phyloP scores from a whole-genome alignment of 2,113 vertebrate genomes.

The Erpornis zantholeuca region DNA sequence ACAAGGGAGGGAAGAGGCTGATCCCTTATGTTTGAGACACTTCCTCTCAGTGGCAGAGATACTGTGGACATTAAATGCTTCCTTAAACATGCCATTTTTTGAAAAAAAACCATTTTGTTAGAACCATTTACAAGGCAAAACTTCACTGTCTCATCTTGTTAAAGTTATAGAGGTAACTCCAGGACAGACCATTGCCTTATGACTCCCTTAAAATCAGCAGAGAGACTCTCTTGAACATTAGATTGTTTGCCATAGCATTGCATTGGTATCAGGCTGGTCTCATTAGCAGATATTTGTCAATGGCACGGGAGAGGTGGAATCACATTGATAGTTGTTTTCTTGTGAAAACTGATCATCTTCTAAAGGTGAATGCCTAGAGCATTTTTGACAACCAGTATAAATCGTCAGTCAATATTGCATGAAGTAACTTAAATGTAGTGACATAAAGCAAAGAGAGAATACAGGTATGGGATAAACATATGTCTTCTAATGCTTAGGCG shows the following conservation, averaged over 20 bases:
- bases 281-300: not conserved
- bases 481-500: constrained; percentile 34
- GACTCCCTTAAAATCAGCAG: not conserved
- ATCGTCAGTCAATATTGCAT: not conserved
- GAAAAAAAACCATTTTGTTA: not conserved
- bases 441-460: not conserved
- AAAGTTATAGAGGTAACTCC: constrained; percentile 22
- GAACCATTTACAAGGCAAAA: constrained; percentile 15
- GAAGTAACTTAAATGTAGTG: not conserved
- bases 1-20: not conserved
- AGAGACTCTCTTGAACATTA: not conserved
- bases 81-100: not conserved
- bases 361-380: not conserved
- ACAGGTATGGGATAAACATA: constrained; percentile 24
- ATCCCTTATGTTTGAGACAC: not conserved
- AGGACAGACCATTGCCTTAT: not conserved
- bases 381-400: not conserved
- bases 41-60: not conserved
- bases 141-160: not conserved
- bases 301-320: not conserved
- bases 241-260: not conserved
- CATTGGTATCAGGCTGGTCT: not conserved
- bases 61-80: not conserved
- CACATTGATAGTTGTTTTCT: not conserved
- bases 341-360: not conserved